Evolutionary conservation across 2,797 vertebrate species (phyloP), one percentile per base, ranked within the genome.

Genomic region (Microctenopoma lineatum): DNA sequence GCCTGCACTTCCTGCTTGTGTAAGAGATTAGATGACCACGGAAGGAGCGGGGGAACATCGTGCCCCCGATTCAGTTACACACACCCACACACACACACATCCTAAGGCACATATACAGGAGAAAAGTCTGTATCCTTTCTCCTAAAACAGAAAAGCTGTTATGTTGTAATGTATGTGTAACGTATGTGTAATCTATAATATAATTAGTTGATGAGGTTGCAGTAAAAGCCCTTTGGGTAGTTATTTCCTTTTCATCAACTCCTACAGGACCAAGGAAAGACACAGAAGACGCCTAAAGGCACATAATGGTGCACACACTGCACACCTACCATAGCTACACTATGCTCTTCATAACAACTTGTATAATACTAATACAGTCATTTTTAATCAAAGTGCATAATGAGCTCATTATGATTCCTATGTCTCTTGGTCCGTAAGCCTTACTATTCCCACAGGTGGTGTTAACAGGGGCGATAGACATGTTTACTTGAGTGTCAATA

Each of bases 1-100:
- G 29, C 58, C 74, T 80, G 66, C 26, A 26, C 51, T 60, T 83
- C 68, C 75, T 79, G 67, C 69, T 87, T 85, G 82, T 75, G 72
- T 74, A 81, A 83, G 63, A 84, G 78, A 88, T 89, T 84, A 81
- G 34, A 59, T 75, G 56, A 64, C 83, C 34, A 11, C 4, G 3
- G 45, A 66, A 76, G 62, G 61, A 55, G 48, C 26, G 38, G 36
- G 57, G 60, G 68, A 77, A 77, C 77, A 82, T 60, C 26, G 65
- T 62, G 63, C 63, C 79, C 48, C 58, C 73, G 62, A 75, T 85
- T 80, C 47, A 48, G 66, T 86, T 73, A 60, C 67, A 51, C 13
- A 63, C 12, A 67, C 18, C 8, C 39, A 27, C 25, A 14, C 21
- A 55, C 11, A 16, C 18, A 29, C 27, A 29, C 27, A 29, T 29